phyloP scores from a whole-genome alignment of 2,113 vertebrate species.

The Egretta garzetta region DNA sequence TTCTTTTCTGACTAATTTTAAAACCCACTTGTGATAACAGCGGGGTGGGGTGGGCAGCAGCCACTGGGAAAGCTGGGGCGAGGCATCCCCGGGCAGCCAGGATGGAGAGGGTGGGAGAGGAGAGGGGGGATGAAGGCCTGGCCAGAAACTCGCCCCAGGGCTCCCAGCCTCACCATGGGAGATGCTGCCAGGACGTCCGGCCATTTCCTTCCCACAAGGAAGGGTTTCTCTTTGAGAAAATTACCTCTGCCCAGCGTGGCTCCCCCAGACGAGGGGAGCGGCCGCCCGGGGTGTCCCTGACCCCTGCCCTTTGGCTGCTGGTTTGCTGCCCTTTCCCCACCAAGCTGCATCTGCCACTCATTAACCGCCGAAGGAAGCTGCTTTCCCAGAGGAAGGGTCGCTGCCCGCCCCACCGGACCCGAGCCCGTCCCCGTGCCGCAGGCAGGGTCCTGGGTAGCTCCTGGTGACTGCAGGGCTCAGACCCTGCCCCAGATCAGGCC shows the following conservation, averaged over 20 bases:
- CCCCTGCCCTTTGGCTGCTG: conserved; percentile 73
- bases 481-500: background rate
- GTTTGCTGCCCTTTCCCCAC: conserved; percentile 57
- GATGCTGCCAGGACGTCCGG: background rate
- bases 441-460: background rate
- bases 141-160: background rate
- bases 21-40: background rate
- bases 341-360: conserved; percentile 86
- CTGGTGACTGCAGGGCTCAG: background rate
- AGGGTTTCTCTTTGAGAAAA: background rate
- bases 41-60: background rate
- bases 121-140: background rate
- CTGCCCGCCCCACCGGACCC: background rate
- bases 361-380: conserved; percentile 74
- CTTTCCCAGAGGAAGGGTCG: background rate
- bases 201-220: conserved; percentile 11
- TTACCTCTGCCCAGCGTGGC: background rate
- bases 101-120: background rate
- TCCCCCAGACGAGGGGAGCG: background rate
- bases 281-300: conserved; percentile 71
- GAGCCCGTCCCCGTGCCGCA: background rate
- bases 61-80: background rate
- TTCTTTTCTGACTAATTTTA: background rate
- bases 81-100: accelerated
- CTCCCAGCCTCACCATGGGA: background rate